Conservation (phyloP, 2,888 invertebrate species). For the Zootermopsis nevadensis region DNA sequence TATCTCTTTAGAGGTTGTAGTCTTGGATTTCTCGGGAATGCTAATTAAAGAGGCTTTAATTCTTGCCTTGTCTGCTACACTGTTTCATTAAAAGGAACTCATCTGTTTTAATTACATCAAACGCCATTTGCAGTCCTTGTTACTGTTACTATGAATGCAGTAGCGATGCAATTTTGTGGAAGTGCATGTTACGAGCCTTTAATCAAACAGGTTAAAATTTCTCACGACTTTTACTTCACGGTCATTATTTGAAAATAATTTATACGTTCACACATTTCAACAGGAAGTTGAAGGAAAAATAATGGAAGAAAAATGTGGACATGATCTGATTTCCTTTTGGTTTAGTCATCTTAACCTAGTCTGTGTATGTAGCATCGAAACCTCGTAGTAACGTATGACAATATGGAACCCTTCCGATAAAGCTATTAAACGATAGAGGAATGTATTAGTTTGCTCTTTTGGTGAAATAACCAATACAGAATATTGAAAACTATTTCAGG, state of each 20-base stretch:
- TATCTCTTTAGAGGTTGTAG: not conserved
- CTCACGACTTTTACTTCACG: not conserved
- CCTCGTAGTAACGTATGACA: too few relatives aligned
- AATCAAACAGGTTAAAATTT: not conserved
- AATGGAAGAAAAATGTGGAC: not conserved
- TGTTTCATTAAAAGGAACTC: not conserved
- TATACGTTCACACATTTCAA: not conserved
- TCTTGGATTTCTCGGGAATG: not conserved
- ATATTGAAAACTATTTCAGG: too few relatives aligned
- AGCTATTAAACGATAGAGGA: too few relatives aligned
- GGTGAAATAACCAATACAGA: too few relatives aligned
- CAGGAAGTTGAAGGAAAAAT: not conserved
- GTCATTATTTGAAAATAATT: not conserved
- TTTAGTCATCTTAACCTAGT: too few relatives aligned
- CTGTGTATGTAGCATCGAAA: too few relatives aligned
- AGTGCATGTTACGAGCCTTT: not conserved
- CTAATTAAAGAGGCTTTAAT: not conserved
- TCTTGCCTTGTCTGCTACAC: not conserved
- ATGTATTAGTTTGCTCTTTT: too few relatives aligned
- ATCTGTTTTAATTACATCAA: not conserved
- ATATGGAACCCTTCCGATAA: too few relatives aligned
- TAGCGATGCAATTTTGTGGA: too few relatives aligned
- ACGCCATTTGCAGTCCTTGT: not conserved
- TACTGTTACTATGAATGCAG: not conserved
- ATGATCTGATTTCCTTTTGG: too few relatives aligned